These are phyloP conservation scores for Vanessa tameamea DNA, from an alignment of 1,140 invertebrate genomes.

Conservation along the genomic window DNA sequence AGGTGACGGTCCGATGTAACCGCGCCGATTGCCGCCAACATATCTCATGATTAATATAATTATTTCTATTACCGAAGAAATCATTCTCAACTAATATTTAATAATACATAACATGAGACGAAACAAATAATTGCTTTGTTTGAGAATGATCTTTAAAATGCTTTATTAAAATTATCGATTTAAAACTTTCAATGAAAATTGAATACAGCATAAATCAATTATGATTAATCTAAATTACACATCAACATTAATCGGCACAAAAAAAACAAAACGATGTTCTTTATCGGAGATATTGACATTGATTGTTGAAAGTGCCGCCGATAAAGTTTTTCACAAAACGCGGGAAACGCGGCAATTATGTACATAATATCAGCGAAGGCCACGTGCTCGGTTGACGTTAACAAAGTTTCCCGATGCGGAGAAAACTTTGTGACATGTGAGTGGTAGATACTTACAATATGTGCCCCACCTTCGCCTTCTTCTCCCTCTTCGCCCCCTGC, in stretches of 20 bases:
- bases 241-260: slow-evolving; percentile 5
- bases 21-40: slow-evolving; percentile 52
- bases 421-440: slow-evolving; percentile 80
- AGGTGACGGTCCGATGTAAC: slow-evolving; percentile 74
- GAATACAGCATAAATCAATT: too few species aligned
- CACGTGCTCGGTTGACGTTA: slow-evolving; percentile 79
- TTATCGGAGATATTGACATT: slow-evolving; percentile 28
- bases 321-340: slow-evolving; percentile 42
- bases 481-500: slow-evolving; percentile 35
- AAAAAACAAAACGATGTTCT: slow-evolving; percentile 8
- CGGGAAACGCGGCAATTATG: slow-evolving; percentile 69
- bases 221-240: not conserved
- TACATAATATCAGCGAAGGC: slow-evolving; percentile 65
- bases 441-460: slow-evolving; percentile 78
- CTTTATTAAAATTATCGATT: too few species aligned
- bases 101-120: not conserved
- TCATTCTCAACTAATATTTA: not conserved
- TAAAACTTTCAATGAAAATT: too few species aligned
- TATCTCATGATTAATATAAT: slow-evolving; percentile 51
- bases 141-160: too few species aligned
- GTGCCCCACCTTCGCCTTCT: slow-evolving; percentile 43
- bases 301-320: slow-evolving; percentile 26
- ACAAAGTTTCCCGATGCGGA: slow-evolving; percentile 79
- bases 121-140: not conserved
- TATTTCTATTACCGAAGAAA: slow-evolving; percentile 1